phyloP scores from a whole-genome alignment of 2,113 vertebrate genomes.

The Echinops telfairi region DNA sequence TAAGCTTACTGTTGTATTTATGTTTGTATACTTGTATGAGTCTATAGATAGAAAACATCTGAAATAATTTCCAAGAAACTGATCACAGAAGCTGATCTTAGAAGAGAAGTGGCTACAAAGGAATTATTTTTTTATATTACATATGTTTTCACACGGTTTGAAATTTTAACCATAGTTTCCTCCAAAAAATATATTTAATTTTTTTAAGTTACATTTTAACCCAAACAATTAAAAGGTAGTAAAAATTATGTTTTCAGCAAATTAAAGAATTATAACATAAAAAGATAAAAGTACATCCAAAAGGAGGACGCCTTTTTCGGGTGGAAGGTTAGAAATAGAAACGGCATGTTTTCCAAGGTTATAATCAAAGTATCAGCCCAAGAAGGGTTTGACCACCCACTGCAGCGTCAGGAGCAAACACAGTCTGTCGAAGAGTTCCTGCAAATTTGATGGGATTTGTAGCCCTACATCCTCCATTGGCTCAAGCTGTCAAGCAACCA shows the following conservation, averaged over 20 bases:
- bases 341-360: conserved; percentile 47
- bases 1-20: not conserved
- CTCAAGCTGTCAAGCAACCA: conserved; percentile 59
- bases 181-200: not conserved
- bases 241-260: not conserved
- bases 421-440: conserved; percentile 27
- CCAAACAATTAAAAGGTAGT: not conserved
- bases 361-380: conserved; percentile 15
- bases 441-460: conserved; percentile 64
- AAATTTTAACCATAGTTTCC: conserved; percentile 21
- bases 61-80: conserved; percentile 53
- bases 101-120: not conserved
- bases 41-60: not conserved
- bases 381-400: conserved; percentile 30
- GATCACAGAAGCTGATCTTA: conserved; percentile 24
- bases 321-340: conserved; percentile 3
- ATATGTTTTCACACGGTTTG: not conserved
- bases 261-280: too few relatives aligned
- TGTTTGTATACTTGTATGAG: not conserved
- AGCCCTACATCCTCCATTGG: not conserved
- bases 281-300: too few relatives aligned
- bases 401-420: conserved; percentile 5
- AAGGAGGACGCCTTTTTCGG: conserved; percentile 20
- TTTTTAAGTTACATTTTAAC: conserved; percentile 11
- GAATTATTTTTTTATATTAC: not conserved